Base-by-base conservation (phyloP, 2,797 vertebrate species). In the Acomys russatus region DNA sequence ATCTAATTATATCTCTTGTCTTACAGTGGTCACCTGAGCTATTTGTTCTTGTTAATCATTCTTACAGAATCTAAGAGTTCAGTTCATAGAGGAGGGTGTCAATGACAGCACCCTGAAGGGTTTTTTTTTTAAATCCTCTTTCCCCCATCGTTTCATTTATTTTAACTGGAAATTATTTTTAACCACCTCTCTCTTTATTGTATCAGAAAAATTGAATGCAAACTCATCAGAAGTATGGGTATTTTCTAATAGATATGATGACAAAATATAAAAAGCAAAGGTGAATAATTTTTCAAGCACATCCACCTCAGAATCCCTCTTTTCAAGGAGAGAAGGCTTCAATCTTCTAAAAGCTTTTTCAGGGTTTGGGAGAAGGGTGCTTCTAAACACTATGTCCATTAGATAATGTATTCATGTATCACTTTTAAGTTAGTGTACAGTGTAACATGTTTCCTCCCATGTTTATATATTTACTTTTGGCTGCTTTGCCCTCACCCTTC, bases 1-100 rank as follows among this genome's bases (percentile, higher is more conserved):
- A 73, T 77, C 2, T 92, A 91, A 97, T 30, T 84, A 73, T 79
- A 11, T 54, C 10, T 64, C 78, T 18, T 84, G 70, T 91, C 20
- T 71, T 94, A 44, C 94, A 71, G 30, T 77, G 35, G 5, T 30
- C 4, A 51, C 2, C 4, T 17, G 82, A 56, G 30, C 3, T 64
- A 44, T 78, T 8, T 63, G 17, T 35, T 23, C 3, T 56, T 91
- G 12, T 15, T 15, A 71, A 28, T 82, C 86, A 90, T 92, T 92
- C 30, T 79, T 87, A 28, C 1, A 84, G 22, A 33, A 63, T 38
- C 35, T 70, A 38, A n/a, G 93, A 61, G 80, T 66, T 64, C 11
- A 61, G 33, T 66, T 92, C 56, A 64, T 38, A 11, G 0, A 77
- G 64, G 78, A 9, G 73, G 4, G 33, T 38, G 9, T 61, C 54